Evolutionary conservation across 1,140 invertebrate species (phyloP).

Genomic region (Aphis gossypii): DNA sequence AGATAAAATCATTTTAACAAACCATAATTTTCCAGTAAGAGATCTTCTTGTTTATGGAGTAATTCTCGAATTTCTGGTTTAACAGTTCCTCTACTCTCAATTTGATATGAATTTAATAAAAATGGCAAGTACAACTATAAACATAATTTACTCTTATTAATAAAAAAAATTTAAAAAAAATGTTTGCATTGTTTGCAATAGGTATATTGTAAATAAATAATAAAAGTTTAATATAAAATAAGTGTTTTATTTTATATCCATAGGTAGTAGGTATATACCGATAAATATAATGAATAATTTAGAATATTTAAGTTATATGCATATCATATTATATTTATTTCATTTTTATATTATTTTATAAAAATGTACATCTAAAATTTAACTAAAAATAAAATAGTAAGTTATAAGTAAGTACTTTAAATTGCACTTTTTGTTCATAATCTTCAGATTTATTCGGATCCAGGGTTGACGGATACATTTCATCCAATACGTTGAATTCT

Average conservation of each 20-base stretch:
- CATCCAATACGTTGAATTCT: conserved; percentile 26
- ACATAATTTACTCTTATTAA: too few relatives aligned
- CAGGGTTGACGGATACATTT: conserved; percentile 22
- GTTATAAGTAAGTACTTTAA: not conserved
- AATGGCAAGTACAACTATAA: conserved; percentile 45
- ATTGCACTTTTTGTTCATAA: conserved; percentile 46
- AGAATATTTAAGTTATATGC: not conserved
- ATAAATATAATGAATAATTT: not conserved
- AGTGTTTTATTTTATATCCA: not conserved
- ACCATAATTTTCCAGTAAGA: conserved; percentile 41
- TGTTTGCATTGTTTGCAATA: too few relatives aligned
- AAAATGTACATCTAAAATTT: not conserved
- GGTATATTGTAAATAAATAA: too few relatives aligned
- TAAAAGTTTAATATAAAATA: not conserved
- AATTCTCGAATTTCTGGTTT: conserved; percentile 1
- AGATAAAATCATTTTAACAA: not conserved
- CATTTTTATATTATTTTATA: not conserved
- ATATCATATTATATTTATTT: not conserved
- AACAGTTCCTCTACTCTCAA: conserved; percentile 32
- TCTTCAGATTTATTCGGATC: conserved; percentile 39
- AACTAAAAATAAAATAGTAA: not conserved
- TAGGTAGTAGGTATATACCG: too few relatives aligned
- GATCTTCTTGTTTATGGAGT: conserved; percentile 37
- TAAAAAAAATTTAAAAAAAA: too few relatives aligned
- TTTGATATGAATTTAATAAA: conserved; percentile 48